Evolutionary conservation across 2,888 invertebrate genomes (phyloP).

Genomic region (Oscheius sp.): DNA sequence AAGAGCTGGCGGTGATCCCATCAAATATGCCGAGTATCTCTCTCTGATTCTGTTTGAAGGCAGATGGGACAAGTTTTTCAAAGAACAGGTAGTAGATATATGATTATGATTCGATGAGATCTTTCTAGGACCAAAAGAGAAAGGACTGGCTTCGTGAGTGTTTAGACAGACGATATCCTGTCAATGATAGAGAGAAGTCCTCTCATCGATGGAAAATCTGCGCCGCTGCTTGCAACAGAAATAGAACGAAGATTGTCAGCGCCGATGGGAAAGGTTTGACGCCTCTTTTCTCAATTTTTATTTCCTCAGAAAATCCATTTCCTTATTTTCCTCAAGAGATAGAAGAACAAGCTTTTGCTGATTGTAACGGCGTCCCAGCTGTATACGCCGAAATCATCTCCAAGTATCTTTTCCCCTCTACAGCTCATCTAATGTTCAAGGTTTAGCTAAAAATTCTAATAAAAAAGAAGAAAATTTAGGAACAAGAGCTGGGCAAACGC

Average conservation of each 20-base stretch:
- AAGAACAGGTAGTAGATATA: slow-evolving; percentile 42
- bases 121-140: slow-evolving; percentile 39
- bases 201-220: slow-evolving; percentile 52
- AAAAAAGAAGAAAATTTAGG: slow-evolving; percentile 25
- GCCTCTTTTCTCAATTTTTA: background rate
- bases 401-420: slow-evolving; percentile 44
- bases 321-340: slow-evolving; percentile 49
- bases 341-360: slow-evolving; percentile 48
- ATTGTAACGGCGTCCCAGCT: slow-evolving; percentile 36
- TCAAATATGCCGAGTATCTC: slow-evolving; percentile 55
- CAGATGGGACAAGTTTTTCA: slow-evolving; percentile 44
- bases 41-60: slow-evolving; percentile 50
- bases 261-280: slow-evolving; percentile 35
- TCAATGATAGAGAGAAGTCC: slow-evolving; percentile 44
- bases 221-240: slow-evolving; percentile 50
- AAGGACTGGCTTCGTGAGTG: slow-evolving; percentile 57
- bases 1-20: slow-evolving; percentile 45
- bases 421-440: slow-evolving; percentile 54
- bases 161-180: slow-evolving; percentile 51
- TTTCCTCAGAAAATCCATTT: slow-evolving; percentile 36
- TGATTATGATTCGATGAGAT: background rate
- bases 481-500: slow-evolving; percentile 54
- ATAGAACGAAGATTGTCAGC: slow-evolving; percentile 46
- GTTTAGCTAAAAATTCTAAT: background rate
- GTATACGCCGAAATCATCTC: slow-evolving; percentile 53